phyloP scores from a whole-genome alignment of 2,797 vertebrate species.

The Hephaestus fuliginosus region DNA sequence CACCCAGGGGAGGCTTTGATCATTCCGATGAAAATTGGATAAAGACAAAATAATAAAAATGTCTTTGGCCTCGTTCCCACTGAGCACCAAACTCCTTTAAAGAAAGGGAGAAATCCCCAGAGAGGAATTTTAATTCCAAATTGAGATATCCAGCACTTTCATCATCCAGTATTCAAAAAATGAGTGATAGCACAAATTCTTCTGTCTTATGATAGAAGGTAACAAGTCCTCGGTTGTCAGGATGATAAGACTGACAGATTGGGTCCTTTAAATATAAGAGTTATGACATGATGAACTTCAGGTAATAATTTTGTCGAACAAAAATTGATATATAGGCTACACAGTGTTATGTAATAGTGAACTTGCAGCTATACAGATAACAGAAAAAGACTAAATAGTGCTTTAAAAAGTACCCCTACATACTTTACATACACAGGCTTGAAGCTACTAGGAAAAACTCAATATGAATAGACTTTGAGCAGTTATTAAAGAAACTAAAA shows the following conservation, averaged over 20 bases:
- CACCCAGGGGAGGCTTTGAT: conserved; percentile 32
- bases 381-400: not conserved
- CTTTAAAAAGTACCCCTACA: not conserved
- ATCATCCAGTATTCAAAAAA: conserved; percentile 22
- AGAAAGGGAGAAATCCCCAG: conserved; percentile 6
- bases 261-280: not conserved
- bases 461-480: not conserved
- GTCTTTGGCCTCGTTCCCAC: conserved; percentile 20
- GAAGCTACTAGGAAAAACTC: not conserved
- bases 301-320: not conserved
- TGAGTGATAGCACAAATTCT: conserved; percentile 10
- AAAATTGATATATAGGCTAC: not conserved
- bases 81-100: not conserved
- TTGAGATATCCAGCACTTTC: conserved; percentile 17
- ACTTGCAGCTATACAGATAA: not conserved
- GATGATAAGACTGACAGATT: conserved; percentile 11
- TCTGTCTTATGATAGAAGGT: not conserved
- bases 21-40: conserved; percentile 42
- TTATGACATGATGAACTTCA: not conserved
- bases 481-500: not conserved
- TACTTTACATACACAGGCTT: not conserved
- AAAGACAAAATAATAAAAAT: conserved; percentile 39
- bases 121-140: conserved; percentile 21
- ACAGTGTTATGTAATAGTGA: not conserved
- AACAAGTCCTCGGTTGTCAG: not conserved